Evolutionary conservation across 2,888 invertebrate species (phyloP), one percentile per base, ranked within the genome.

Genomic region (Auanema freiburgensis): DNA sequence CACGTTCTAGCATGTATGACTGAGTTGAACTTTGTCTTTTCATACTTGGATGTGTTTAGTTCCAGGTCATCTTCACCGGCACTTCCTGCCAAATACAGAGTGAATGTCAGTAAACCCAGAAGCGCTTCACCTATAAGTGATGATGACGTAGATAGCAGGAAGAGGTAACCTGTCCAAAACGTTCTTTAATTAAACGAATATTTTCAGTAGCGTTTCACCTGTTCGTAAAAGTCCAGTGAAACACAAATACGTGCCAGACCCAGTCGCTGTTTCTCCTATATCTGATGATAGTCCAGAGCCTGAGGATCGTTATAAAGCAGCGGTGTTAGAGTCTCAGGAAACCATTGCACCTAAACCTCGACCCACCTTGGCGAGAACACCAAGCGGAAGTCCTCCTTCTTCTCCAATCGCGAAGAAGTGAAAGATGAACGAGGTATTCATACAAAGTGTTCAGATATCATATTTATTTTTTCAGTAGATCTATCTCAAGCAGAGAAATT

Each of bases 71-170:
- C n/a, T 24, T 51, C 51, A 25, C 59, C 64, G 2, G 41, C 21
- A 6, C 25, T 61, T 6, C 64, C 64, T 6, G 64, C 64, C n/a
- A 64, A 59, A 49, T 64, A 64, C 49, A 49, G 63, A 12, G 25
- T n/a, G 10, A 41, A 44, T 2, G 49, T 25, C 52, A 42, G n/a
- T 46, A 18, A 16, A 16, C 18, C n/a, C 6, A 16, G 52, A n/a
- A 24, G 52, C 11, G n/a, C 52, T 5, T 52, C 52, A 24, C 52
- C 42, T 2, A 23, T 60, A n/a, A 60, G 60, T 23, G 46, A 51
- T 18, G 49, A 46, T 10, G 46, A 46, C 10, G 21, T 33, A 33
- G 46, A 46, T 18, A 46, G 46, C 11, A 5, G 46, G 16, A 46
- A 21, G 11, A 46, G 46, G 25, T 41, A n/a, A n/a, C n/a, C n/a